These are phyloP conservation scores for Acleris holmiana DNA, from an alignment of 2,888 invertebrate genomes.

Conservation along the genomic window DNA sequence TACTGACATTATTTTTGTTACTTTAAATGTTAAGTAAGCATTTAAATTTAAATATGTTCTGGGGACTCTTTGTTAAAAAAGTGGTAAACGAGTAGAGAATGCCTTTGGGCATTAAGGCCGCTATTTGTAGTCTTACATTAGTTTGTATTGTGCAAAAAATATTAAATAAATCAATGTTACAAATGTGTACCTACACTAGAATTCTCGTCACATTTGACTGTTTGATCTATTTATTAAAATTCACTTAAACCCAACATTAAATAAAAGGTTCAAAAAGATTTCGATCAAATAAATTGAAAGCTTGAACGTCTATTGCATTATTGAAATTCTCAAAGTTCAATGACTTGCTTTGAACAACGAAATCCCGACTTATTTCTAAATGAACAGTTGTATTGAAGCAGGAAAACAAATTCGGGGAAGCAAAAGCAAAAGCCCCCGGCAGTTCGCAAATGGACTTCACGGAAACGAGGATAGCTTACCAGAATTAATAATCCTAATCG, in stretches of 20 bases:
- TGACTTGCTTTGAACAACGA: neutral
- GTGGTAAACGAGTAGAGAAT: no score
- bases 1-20: no score
- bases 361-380: neutral
- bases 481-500: constrained; percentile 15
- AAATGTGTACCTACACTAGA: no score
- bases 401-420: constrained; percentile 3
- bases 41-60: no score
- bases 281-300: neutral
- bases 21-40: no score
- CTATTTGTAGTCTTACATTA: no score
- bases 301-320: neutral
- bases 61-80: no score
- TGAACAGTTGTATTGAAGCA: neutral
- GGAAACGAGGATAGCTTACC: constrained; percentile 12
- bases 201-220: no score
- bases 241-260: neutral
- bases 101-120: no score
- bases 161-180: no score
- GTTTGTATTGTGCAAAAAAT: no score
- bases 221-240: no score
- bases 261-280: neutral
- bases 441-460: constrained; percentile 11
- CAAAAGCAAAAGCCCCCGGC: constrained; percentile 2
- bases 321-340: neutral